phyloP scores from a whole-genome alignment of 1,140 invertebrate genomes.

The Pectinophora gossypiella region DNA sequence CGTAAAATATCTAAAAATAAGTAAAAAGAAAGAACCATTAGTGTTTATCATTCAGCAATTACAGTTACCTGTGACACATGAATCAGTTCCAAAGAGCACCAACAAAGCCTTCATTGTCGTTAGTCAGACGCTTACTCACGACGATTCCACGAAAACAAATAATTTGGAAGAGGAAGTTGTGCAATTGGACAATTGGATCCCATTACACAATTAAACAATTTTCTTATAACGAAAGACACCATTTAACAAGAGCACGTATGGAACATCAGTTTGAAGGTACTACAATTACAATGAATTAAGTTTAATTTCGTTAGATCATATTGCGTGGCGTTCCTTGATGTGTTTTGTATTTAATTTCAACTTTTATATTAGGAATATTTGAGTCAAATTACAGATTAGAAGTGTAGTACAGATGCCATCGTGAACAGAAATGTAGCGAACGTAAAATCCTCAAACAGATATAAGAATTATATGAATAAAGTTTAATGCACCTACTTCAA shows the following conservation, averaged over 20 bases:
- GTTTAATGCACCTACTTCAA: too few relatives aligned
- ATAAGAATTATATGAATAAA: too few relatives aligned
- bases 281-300: background rate
- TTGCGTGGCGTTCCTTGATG: too few relatives aligned
- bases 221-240: background rate
- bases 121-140: constrained; percentile 11
- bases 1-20: too few relatives aligned
- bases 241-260: background rate
- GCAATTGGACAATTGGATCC: constrained; percentile 24
- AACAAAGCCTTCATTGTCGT: background rate
- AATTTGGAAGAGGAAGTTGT: constrained; percentile 13
- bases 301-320: too few relatives aligned
- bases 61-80: constrained; percentile 2
- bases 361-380: too few relatives aligned
- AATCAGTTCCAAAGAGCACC: background rate
- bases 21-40: too few relatives aligned
- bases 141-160: constrained; percentile 16
- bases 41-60: background rate
- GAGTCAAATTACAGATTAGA: too few relatives aligned
- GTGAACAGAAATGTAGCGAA: too few relatives aligned
- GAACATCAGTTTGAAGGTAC: background rate
- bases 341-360: too few relatives aligned
- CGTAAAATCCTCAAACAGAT: too few relatives aligned
- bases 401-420: too few relatives aligned
- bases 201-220: constrained; percentile 27